Percentiles rank a stretch among this genome's conserved stretches.
Conservation (phyloP, 2,888 invertebrate species). For the Leucozona laternaria region DNA sequence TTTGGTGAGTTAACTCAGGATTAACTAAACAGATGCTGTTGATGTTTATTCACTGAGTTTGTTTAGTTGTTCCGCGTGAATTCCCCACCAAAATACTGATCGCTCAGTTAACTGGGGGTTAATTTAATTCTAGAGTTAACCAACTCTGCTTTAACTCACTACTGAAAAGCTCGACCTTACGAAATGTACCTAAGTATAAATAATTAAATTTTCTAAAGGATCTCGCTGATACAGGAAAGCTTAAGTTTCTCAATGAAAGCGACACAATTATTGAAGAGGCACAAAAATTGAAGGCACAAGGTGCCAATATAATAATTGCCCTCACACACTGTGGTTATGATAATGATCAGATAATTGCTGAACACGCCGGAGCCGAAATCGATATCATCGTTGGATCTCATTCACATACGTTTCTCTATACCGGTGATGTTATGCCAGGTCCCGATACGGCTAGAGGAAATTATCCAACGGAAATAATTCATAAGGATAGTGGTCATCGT, state of each 20-base stretch:
- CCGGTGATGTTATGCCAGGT: constrained; percentile 85
- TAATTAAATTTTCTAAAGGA: constrained; percentile 83
- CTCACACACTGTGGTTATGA: constrained; percentile 93
- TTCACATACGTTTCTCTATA: constrained; percentile 91
- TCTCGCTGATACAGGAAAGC: constrained; percentile 87
- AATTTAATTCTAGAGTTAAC: too few species aligned
- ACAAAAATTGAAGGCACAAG: constrained; percentile 85
- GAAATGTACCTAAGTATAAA: too few species aligned
- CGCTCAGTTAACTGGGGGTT: too few species aligned
- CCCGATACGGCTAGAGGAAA: constrained; percentile 86
- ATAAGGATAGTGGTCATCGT: constrained; percentile 83
- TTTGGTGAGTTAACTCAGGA: too few species aligned
- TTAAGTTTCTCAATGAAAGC: constrained; percentile 89
- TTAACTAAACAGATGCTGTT: too few species aligned
- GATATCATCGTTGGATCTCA: constrained; percentile 95
- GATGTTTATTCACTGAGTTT: too few species aligned
- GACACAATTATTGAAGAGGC: constrained; percentile 88
- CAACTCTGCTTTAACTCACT: too few species aligned
- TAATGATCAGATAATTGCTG: constrained; percentile 88
- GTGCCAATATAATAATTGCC: constrained; percentile 91
- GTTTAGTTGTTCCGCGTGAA: too few species aligned
- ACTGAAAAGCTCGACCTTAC: too few species aligned
- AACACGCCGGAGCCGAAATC: constrained; percentile 87
- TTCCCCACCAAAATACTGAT: too few species aligned
- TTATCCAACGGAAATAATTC: constrained; percentile 89